Base-by-base conservation (phyloP, 2,888 invertebrate species). In the Acanthosepion pharaonis region DNA sequence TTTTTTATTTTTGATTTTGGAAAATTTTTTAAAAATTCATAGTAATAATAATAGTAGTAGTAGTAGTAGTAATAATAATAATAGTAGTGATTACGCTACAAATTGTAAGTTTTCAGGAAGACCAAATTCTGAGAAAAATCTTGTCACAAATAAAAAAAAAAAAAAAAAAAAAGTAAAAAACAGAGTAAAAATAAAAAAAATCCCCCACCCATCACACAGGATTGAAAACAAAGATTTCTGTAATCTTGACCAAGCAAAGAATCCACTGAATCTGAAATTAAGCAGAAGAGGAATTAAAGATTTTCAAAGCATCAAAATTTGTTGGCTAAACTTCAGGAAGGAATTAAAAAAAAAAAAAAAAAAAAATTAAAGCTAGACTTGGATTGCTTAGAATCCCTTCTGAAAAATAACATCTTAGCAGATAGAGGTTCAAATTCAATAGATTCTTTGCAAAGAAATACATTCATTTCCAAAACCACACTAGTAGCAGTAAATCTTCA, bases 31-130 rank as follows among this genome's bases (percentile, higher is more conserved):
- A 78, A 78, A n/a, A n/a, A n/a, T n/a, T 78, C 15, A 78, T 78
- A 78, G 33, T 64, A 25, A 64, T 64, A 25, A 64, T 64, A 25
- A 64, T 64, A 25, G 23, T 64, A 64, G 23, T 64, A 25, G 23
- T 59, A 5, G 20, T 59, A 23, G 20, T 59, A 59, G 20, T 59
- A 59, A 4, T 78, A 78, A 5, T 78, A 33, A n/a, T 33, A 78
- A 11, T 78, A 78, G 18, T n/a, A 33, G 78, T 78, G 11, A 33
- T 78, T 15, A 78, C 23, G 78, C 78, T n/a, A 78, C 78, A 78
- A 78, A n/a, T n/a, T 78, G 78, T 78, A 78, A 78, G n/a, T 78
- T 78, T 33, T 78, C 78, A 78, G 78, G 78, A 78, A 78, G 78
- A 78, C 78, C 78, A 59, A 59, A 59, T 23, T 59, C n/a, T 78